phyloP scores from a whole-genome alignment of 2,888 invertebrate species.

The Hermaeophaga mercurialis region DNA sequence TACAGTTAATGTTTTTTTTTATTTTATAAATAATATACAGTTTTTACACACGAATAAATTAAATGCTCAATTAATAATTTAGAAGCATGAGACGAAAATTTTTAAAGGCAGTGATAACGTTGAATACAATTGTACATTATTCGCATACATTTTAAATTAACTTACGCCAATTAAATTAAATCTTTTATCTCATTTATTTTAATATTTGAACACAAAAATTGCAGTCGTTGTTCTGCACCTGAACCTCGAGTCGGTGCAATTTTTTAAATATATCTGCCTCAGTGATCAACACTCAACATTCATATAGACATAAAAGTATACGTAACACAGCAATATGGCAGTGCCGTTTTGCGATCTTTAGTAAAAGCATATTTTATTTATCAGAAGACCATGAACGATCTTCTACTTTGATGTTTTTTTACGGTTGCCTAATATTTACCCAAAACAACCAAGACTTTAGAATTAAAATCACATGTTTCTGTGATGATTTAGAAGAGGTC shows the following conservation, averaged over 20 bases:
- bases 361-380: too few relatives aligned
- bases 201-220: constrained; percentile 43
- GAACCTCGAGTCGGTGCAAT: constrained; percentile 12
- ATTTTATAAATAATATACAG: constrained; percentile 39
- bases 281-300: not conserved
- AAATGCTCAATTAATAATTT: constrained; percentile 42
- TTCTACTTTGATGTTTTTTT: too few relatives aligned
- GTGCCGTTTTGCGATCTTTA: constrained; percentile 1
- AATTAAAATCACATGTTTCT: too few relatives aligned
- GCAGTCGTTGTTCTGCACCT: constrained; percentile 38
- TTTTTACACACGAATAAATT: constrained; percentile 42
- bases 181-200: constrained; percentile 28
- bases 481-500: too few relatives aligned
- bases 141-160: constrained; percentile 33
- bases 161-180: constrained; percentile 40
- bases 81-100: constrained; percentile 41
- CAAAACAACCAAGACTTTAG: too few relatives aligned
- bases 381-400: too few relatives aligned
- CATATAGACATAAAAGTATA: constrained; percentile 16
- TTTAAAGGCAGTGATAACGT: constrained; percentile 48
- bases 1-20: constrained; percentile 32
- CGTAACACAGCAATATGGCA: constrained; percentile 5
- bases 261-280: constrained; percentile 21
- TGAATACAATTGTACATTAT: constrained; percentile 41
- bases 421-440: too few relatives aligned